Conservation (phyloP, 2,888 invertebrate species). For the Eretmocerus hayati region DNA sequence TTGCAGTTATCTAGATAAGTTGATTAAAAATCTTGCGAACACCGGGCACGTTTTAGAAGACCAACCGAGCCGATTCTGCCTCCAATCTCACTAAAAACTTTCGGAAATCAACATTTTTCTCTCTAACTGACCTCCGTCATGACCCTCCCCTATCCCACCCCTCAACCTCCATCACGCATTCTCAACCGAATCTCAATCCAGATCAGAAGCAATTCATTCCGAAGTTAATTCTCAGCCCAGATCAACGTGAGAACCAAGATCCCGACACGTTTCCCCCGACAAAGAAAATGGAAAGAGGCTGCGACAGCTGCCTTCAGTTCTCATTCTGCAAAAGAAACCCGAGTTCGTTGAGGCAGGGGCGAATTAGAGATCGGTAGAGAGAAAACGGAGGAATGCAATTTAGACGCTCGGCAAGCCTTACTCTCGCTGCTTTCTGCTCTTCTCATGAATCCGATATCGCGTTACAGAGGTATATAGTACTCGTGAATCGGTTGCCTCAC, state of each 20-base stretch:
- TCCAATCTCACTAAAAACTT: too few relatives aligned
- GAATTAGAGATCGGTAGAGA: constrained; percentile 19
- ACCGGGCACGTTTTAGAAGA: too few relatives aligned
- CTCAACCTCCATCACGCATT: background rate
- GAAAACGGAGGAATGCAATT: constrained; percentile 16
- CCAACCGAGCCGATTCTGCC: too few relatives aligned
- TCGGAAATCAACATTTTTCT: too few relatives aligned
- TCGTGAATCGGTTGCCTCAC: too few relatives aligned
- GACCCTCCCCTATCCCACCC: background rate
- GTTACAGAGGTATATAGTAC: background rate
- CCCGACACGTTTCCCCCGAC: background rate
- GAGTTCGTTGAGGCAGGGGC: constrained; percentile 1
- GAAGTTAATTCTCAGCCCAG: constrained; percentile 9
- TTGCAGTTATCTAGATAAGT: too few relatives aligned
- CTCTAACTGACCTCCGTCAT: too few relatives aligned
- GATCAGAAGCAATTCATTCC: constrained; percentile 9
- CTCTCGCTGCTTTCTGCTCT: constrained; percentile 7
- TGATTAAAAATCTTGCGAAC: too few relatives aligned
- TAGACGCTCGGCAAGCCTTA: background rate
- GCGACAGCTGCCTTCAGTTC: too few relatives aligned
- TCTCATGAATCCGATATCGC: constrained; percentile 21
- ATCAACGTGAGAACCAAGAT: background rate
- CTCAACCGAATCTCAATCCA: background rate
- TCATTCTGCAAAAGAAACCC: background rate
- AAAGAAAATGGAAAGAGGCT: background rate